A percentile compares a stretch with the other conserved stretches of the same genome.
These are phyloP conservation scores for Poicephalus gulielmi DNA, from an alignment of 2,113 vertebrate species.

Conservation along the genomic window DNA sequence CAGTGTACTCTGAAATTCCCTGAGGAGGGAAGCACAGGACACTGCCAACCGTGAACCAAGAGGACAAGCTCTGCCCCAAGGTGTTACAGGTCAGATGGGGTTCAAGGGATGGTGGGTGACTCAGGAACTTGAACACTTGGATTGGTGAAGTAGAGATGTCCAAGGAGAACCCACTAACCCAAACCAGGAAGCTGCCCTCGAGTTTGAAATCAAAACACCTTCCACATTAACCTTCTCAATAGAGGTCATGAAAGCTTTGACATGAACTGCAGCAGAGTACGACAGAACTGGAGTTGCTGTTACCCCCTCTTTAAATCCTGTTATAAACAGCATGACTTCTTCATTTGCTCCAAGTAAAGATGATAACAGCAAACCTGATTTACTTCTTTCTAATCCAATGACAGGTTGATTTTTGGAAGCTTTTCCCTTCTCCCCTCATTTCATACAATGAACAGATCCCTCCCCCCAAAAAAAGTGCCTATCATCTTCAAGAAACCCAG, in stretches of 20 bases:
- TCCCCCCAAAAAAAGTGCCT: fast-evolving
- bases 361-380: fast-evolving
- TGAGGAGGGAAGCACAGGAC: not conserved
- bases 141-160: not conserved
- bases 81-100: not conserved
- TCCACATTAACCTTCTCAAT: not conserved
- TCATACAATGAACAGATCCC: not conserved
- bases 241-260: not conserved
- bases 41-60: not conserved
- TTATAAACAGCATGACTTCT: not conserved
- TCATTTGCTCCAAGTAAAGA: not conserved
- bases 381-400: not conserved
- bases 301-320: not conserved
- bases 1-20: not conserved
- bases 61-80: not conserved
- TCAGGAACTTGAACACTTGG: not conserved
- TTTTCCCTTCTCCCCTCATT: not conserved
- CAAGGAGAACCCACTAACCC: not conserved
- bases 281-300: not conserved
- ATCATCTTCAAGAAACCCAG: fast-evolving
- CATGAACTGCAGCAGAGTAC: not conserved
- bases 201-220: not conserved
- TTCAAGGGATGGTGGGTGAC: not conserved
- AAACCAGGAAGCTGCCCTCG: not conserved
- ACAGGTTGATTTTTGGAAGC: not conserved